Conservation (phyloP, 1,140 invertebrate genomes). For the Mactra quadrangularis region DNA sequence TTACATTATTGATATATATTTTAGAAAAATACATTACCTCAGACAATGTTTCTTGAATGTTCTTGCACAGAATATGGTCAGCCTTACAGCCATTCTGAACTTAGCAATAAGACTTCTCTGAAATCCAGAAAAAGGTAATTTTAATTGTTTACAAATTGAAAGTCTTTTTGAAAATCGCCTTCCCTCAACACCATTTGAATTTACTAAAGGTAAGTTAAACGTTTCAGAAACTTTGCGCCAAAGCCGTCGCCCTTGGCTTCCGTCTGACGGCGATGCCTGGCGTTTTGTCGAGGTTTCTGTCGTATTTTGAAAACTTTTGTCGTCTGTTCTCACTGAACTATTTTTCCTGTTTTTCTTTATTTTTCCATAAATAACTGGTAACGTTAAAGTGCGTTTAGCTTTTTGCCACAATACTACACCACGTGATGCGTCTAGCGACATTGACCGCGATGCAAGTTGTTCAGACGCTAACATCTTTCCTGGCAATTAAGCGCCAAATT, state of each 20-base stretch:
- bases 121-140: conserved; percentile 2
- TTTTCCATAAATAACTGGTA: conserved; percentile 10
- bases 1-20: too few relatives aligned
- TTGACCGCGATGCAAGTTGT: too few relatives aligned
- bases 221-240: conserved; percentile 5
- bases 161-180: too few relatives aligned
- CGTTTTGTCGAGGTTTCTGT: too few relatives aligned
- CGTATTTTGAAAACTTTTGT: too few relatives aligned
- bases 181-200: neutral
- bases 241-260: neutral
- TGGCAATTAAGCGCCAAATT: too few relatives aligned
- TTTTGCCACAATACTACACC: conserved; percentile 26
- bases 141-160: too few relatives aligned
- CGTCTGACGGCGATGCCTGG: too few relatives aligned
- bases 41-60: conserved; percentile 61
- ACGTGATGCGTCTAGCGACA: neutral
- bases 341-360: neutral
- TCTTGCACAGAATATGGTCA: conserved; percentile 56
- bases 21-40: conserved; percentile 49
- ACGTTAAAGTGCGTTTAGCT: neutral
- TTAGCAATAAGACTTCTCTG: conserved; percentile 57
- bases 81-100: conserved; percentile 54
- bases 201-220: neutral
- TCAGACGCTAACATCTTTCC: too few relatives aligned
- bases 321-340: too few relatives aligned